Percentiles rank a stretch among this genome's conserved stretches.
Evolutionary conservation across 2,797 vertebrate genomes (phyloP).

Genomic region (Silurus aristotelis): DNA sequence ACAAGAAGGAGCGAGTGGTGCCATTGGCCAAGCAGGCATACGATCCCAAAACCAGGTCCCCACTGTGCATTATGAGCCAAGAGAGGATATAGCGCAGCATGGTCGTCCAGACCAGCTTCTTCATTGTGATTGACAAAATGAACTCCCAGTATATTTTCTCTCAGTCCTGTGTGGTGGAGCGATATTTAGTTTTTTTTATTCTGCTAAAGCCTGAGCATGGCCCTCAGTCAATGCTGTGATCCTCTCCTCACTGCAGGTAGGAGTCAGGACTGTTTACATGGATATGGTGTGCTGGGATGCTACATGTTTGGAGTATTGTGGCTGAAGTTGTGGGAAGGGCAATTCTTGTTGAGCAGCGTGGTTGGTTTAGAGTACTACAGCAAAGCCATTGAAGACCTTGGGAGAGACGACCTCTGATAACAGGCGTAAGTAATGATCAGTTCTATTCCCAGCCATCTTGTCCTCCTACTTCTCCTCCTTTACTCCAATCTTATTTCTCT

Average conservation of each 20-base stretch:
- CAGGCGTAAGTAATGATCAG: constrained; percentile 50
- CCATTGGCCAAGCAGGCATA: constrained; percentile 44
- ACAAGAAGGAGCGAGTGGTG: constrained; percentile 47
- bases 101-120: constrained; percentile 15
- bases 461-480: constrained; percentile 32
- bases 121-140: constrained; percentile 24
- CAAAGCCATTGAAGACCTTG: constrained; percentile 60
- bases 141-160: neutral
- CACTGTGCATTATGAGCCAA: constrained; percentile 1
- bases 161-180: neutral
- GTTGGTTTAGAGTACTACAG: constrained; percentile 42
- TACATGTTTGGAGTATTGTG: constrained; percentile 29
- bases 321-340: constrained; percentile 31
- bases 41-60: constrained; percentile 11
- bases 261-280: neutral
- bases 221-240: constrained; percentile 12
- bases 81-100: constrained; percentile 32
- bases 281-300: constrained; percentile 1
- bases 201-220: neutral
- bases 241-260: constrained; percentile 14
- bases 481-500: constrained; percentile 33
- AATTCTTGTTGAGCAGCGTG: constrained; percentile 34
- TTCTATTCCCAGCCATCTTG: constrained; percentile 43
- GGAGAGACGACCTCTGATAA: constrained; percentile 57
- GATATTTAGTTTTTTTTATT: neutral